These are phyloP conservation scores for Diceros bicornis DNA, from an alignment of 2,797 vertebrate species.

Conservation along the genomic window DNA sequence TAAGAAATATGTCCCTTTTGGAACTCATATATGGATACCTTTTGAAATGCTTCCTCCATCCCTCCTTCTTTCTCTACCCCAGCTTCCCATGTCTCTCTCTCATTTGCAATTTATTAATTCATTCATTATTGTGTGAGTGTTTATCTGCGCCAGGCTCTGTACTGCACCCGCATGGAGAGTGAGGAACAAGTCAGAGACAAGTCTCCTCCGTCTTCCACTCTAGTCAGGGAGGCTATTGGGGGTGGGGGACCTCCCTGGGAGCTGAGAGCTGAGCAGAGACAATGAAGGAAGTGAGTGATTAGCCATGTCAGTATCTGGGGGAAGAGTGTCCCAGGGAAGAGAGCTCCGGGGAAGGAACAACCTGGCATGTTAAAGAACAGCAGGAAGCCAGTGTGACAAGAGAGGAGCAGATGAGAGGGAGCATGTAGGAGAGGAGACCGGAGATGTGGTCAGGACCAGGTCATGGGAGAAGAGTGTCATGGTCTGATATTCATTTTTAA, in stretches of 20 bases:
- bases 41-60: not conserved
- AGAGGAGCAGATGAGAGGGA: not conserved
- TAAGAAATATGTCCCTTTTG: not conserved
- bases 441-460: not conserved
- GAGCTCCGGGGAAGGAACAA: not conserved
- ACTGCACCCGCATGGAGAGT: not conserved
- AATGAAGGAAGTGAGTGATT: not conserved
- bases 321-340: not conserved
- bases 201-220: not conserved
- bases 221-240: not conserved
- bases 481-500: not conserved
- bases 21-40: not conserved
- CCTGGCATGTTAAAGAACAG: not conserved
- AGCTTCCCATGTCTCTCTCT: not conserved
- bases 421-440: not conserved
- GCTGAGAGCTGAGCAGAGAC: not conserved
- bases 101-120: not conserved
- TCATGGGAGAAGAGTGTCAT: not conserved
- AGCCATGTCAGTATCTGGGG: not conserved
- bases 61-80: not conserved
- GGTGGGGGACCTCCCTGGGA: not conserved
- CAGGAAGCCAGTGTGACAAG: not conserved
- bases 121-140: not conserved
- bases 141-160: not conserved
- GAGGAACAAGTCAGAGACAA: not conserved